Evolutionary conservation across 1,140 invertebrate genomes (phyloP), one percentile per base, ranked within the genome.

Genomic region (Drusus annulatus): DNA sequence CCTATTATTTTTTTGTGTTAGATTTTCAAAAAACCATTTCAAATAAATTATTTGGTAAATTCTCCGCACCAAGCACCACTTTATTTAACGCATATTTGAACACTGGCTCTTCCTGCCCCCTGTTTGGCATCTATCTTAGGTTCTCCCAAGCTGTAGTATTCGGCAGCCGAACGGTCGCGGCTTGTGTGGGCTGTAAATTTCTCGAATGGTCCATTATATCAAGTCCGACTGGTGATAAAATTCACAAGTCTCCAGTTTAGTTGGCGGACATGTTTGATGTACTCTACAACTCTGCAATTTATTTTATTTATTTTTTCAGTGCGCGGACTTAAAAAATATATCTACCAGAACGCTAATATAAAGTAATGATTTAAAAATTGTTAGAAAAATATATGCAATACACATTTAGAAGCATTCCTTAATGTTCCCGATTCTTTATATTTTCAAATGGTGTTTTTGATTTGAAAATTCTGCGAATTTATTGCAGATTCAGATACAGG

Each of bases 131-230:
- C 15, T 21, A 23, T 25, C 60, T 23, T 25, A 21, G 13, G 23
- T 21, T 21, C 2, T 25, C 0, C 23, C 13, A 45, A 13, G 36
- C 5, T 45, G 36, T 63, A 16, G 23, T 21, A 63, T 28, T 25
- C 5, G 19, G 19, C 60, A 23, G 19, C 60, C 23, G 60, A 63
- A n/a, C n/a, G n/a, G n/a, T 25, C 6, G 23, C 0, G n/a, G 13
- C 63, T 68, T 68, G 63, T 36, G 21, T 13, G 63, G 28, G 63
- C 63, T 10, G 28, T 68, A 68, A 68, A 68, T 68, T 68, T 68
- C 63, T 68, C 63, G 36, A 68, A 68, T 68, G 63, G 63, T n/a
- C 63, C n/a, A 68, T 68, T 68, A 68, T 21, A 15, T 68, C 63
- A 68, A 31, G 63, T 63, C 31, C 28, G 15, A 45, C 3, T 16